phyloP scores from a whole-genome alignment of 2,797 vertebrate genomes.

The Champsocephalus gunnari region DNA sequence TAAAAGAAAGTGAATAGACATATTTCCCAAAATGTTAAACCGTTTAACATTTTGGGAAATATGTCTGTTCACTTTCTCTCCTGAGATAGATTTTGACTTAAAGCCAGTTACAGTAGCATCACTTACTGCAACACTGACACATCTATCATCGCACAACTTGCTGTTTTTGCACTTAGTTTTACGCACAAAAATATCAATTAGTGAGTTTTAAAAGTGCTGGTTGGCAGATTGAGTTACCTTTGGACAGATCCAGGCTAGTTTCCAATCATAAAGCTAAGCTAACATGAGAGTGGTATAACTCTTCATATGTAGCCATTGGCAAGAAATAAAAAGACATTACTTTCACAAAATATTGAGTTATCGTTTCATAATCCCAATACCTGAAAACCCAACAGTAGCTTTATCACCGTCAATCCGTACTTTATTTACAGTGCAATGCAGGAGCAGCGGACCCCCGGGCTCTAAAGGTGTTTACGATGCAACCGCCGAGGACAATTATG shows the following conservation, averaged over 20 bases:
- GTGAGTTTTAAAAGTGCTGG: background rate
- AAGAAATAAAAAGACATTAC: background rate
- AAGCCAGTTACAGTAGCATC: too few relatives aligned
- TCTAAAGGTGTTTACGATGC: slow-evolving; percentile 15
- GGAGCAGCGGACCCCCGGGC: slow-evolving; percentile 3
- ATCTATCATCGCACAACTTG: background rate
- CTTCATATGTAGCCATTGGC: background rate
- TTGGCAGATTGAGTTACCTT: background rate
- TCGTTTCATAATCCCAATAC: background rate
- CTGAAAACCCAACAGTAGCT: background rate
- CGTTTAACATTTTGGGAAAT: background rate
- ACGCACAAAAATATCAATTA: background rate
- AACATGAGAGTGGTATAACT: background rate
- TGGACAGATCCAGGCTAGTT: background rate
- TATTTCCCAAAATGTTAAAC: too few relatives aligned
- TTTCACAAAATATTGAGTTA: slow-evolving; percentile 8
- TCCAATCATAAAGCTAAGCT: background rate
- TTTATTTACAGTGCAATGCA: background rate
- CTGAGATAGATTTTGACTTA: too few relatives aligned
- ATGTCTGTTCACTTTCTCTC: too few relatives aligned
- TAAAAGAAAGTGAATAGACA: background rate
- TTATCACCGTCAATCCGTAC: background rate
- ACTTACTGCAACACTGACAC: background rate
- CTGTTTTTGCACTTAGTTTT: too few relatives aligned
- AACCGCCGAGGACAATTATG: background rate